These are phyloP conservation scores for Dichetophora obliterata DNA, from an alignment of 2,888 invertebrate species.

Conservation along the genomic window DNA sequence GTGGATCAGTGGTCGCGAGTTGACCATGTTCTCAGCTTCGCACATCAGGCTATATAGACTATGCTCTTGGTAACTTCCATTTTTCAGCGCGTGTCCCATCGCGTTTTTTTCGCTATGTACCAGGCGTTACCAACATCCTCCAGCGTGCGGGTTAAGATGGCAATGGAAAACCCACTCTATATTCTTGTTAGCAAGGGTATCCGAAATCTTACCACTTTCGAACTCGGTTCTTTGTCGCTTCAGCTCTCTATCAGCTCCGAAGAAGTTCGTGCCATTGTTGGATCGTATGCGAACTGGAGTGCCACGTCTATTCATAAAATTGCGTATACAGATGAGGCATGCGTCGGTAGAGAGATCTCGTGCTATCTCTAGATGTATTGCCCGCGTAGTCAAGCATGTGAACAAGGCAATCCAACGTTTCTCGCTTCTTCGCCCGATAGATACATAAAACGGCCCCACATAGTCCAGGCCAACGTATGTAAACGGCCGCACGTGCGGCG, in stretches of 20 bases:
- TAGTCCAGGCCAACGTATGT: too few species aligned
- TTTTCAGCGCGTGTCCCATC: constrained; percentile 28
- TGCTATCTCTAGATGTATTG: too few species aligned
- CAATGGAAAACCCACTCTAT: too few species aligned
- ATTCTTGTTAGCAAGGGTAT: constrained; percentile 10
- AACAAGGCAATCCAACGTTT: neutral
- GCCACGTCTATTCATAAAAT: constrained; percentile 17
- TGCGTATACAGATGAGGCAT: neutral
- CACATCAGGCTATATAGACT: too few species aligned
- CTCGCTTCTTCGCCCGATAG: too few species aligned
- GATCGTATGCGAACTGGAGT: constrained; percentile 22
- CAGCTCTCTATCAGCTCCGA: constrained; percentile 33
- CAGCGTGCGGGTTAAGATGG: too few species aligned
- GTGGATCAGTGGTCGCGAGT: constrained; percentile 33
- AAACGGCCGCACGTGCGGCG: too few species aligned
- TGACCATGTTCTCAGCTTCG: too few species aligned
- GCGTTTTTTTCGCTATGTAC: constrained; percentile 36
- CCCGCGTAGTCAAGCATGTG: too few species aligned
- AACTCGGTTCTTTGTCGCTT: constrained; percentile 26
- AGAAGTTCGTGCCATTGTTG: constrained; percentile 40
- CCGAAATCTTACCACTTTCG: constrained; percentile 7
- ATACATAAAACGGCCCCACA: too few species aligned
- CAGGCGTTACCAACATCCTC: constrained; percentile 42
- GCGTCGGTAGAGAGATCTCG: neutral
- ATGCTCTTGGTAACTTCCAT: constrained; percentile 33